phyloP scores from a whole-genome alignment of 1,140 invertebrate genomes.

The Trichonephila inaurata region DNA sequence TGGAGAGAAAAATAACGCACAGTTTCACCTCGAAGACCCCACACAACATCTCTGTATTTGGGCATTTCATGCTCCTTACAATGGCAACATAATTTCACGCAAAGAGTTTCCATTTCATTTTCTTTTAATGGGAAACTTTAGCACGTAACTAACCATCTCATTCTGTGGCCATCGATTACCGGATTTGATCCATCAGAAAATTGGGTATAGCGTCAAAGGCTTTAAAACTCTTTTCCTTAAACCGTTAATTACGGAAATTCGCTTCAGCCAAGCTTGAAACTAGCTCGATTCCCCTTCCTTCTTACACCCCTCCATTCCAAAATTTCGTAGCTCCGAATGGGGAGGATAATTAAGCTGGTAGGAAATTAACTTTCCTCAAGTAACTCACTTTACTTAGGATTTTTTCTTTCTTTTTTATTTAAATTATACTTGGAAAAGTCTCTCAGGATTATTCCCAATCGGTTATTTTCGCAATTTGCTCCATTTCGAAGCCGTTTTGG shows the following conservation, averaged over 20 bases:
- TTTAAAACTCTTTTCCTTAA: conserved; percentile 71
- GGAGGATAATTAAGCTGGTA: conserved; percentile 64
- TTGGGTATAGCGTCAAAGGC: conserved; percentile 47
- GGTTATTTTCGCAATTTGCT: conserved; percentile 39
- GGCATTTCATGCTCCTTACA: neutral
- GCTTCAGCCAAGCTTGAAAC: conserved; percentile 55
- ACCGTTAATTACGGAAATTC: conserved; percentile 73
- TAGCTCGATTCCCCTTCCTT: conserved; percentile 5
- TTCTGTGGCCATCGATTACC: conserved; percentile 58
- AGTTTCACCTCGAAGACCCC: neutral
- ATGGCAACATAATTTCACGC: neutral
- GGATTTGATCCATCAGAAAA: conserved; percentile 70
- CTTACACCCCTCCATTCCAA: neutral
- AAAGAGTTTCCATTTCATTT: conserved; percentile 28
- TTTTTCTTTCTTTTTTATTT: conserved; percentile 39
- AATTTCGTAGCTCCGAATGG: conserved; percentile 46
- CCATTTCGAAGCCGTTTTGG: conserved; percentile 3
- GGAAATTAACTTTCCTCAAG: conserved; percentile 69
- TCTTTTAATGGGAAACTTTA: conserved; percentile 45
- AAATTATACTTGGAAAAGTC: conserved; percentile 50
- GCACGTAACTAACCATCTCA: conserved; percentile 44
- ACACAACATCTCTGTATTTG: neutral
- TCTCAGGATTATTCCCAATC: conserved; percentile 59
- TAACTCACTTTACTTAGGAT: conserved; percentile 54
- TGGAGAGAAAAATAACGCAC: neutral